These are phyloP conservation scores for Leptinotarsa tumamoca DNA, from an alignment of 2,888 invertebrate genomes.

Conservation along the genomic window DNA sequence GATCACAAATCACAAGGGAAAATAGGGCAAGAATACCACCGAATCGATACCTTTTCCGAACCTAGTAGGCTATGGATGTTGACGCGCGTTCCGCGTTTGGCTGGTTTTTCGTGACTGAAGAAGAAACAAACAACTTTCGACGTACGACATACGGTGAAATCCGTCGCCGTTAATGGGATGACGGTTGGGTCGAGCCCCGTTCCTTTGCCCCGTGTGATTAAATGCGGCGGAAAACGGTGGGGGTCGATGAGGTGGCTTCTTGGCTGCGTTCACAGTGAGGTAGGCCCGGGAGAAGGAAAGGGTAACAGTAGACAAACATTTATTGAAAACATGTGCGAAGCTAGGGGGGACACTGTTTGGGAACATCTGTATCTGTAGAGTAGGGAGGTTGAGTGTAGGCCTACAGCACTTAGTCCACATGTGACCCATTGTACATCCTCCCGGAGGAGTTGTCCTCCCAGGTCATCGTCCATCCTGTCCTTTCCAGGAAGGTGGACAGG, in stretches of 20 bases:
- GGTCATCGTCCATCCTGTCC: too few relatives aligned
- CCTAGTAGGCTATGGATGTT: neutral
- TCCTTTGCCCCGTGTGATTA: constrained; percentile 16
- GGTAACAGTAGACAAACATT: too few relatives aligned
- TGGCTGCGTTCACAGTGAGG: constrained; percentile 1
- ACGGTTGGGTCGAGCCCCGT: constrained; percentile 10
- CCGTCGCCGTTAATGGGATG: constrained; percentile 17
- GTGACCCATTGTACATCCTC: too few relatives aligned
- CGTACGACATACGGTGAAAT: constrained; percentile 18
- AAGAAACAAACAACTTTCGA: constrained; percentile 15
- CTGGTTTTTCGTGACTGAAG: constrained; percentile 13
- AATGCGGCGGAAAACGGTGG: constrained; percentile 12
- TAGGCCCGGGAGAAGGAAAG: neutral
- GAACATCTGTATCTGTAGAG: too few relatives aligned
- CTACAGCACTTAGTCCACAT: too few relatives aligned
- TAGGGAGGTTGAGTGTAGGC: too few relatives aligned
- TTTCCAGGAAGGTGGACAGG: too few relatives aligned
- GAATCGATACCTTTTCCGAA: neutral
- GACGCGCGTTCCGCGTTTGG: neutral
- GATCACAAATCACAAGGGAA: constrained; percentile 8
- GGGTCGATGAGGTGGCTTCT: constrained; percentile 21
- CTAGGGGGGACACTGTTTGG: too few relatives aligned
- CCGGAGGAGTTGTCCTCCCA: too few relatives aligned
- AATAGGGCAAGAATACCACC: neutral
- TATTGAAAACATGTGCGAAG: too few relatives aligned